Percentiles rank a stretch among this genome's conserved stretches.
Evolutionary conservation across 2,888 invertebrate species (phyloP).

Genomic region (Lycophotia porphyrea): DNA sequence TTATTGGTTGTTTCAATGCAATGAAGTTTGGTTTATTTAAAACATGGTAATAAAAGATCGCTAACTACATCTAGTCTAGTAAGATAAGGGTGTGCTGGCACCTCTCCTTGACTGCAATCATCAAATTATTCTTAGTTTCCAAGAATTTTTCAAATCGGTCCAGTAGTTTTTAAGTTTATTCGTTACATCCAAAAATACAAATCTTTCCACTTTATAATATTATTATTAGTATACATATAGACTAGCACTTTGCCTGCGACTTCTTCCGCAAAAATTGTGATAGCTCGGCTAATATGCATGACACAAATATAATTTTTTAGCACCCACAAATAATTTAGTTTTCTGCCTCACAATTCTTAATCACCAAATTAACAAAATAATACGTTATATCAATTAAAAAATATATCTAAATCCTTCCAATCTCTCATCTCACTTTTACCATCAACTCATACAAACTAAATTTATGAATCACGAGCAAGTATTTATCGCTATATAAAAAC

Average conservation of each 20-base stretch:
- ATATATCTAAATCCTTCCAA: neutral
- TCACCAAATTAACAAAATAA: neutral
- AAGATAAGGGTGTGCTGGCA: no score
- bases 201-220: no score
- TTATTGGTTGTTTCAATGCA: conserved; percentile 22
- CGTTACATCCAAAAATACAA: no score
- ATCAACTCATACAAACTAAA: conserved; percentile 18
- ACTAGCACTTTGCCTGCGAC: no score
- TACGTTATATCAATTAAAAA: neutral
- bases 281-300: no score
- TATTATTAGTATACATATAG: no score
- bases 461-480: conserved; percentile 24
- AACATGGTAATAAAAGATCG: neutral
- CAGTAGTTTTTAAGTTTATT: no score
- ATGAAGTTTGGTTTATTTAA: conserved; percentile 3
- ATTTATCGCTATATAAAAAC: conserved; percentile 41
- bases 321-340: no score
- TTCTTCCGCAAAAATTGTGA: no score
- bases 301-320: no score
- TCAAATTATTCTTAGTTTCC: neutral
- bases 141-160: no score
- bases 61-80: neutral
- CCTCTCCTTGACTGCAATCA: conserved; percentile 7
- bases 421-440: neutral
- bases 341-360: neutral